Percentiles rank a stretch among this genome's conserved stretches.
phyloP scores from a whole-genome alignment of 2,888 invertebrate genomes.

The Euphydryas editha region DNA sequence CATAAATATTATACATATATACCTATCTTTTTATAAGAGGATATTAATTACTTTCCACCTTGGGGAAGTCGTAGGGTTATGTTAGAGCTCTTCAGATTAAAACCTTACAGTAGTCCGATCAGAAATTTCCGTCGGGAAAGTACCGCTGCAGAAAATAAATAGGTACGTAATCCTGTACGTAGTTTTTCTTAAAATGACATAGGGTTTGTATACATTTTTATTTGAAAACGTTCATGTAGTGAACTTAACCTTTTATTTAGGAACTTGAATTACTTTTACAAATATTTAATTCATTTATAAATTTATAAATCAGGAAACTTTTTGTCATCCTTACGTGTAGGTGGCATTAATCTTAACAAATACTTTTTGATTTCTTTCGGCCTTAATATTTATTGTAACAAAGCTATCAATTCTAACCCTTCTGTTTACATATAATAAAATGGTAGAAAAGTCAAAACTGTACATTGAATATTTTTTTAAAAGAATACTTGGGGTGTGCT shows the following conservation, averaged over 20 bases:
- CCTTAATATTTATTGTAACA: conserved; percentile 28
- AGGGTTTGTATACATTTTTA: too few relatives aligned
- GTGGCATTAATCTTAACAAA: conserved; percentile 31
- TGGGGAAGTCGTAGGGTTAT: not conserved
- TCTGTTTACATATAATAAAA: too few relatives aligned
- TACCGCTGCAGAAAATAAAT: not conserved
- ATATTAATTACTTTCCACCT: not conserved
- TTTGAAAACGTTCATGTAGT: too few relatives aligned
- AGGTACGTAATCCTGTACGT: not conserved
- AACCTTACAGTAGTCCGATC: not conserved
- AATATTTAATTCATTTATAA: conserved; percentile 2
- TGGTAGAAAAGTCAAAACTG: too few relatives aligned
- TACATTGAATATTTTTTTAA: too few relatives aligned
- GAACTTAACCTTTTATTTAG: too few relatives aligned
- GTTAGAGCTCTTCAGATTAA: not conserved
- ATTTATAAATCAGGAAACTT: conserved; percentile 2
- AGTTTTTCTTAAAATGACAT: not conserved
- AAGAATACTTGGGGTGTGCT: too few relatives aligned
- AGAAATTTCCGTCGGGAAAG: not conserved
- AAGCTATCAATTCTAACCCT: conserved; percentile 34
- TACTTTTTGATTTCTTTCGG: conserved; percentile 28
- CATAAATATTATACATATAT: too few relatives aligned
- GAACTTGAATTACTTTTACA: not conserved
- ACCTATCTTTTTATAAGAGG: not conserved
- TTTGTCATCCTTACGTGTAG: conserved; percentile 16